Evolutionary conservation across 2,797 vertebrate species (phyloP).

Genomic region (Bovichtus diacanthus): DNA sequence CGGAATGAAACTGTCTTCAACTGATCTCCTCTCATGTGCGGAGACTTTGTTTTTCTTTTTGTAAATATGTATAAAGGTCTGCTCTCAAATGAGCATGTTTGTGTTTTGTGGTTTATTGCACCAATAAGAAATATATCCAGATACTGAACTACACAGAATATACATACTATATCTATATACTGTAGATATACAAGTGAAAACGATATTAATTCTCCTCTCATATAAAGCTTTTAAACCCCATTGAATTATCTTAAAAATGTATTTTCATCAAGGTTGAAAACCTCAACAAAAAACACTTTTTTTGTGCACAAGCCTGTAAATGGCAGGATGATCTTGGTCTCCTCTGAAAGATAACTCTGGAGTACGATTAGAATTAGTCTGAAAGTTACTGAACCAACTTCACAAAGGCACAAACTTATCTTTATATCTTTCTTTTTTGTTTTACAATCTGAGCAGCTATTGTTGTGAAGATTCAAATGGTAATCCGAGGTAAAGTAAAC

Average conservation of each 20-base stretch:
- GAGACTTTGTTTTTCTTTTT: conserved; percentile 47
- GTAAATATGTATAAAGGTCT: conserved; percentile 74
- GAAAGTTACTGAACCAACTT: not conserved
- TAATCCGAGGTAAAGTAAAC: not conserved
- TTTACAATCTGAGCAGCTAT: not conserved
- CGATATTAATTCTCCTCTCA: too few relatives aligned
- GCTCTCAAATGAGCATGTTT: conserved; percentile 48
- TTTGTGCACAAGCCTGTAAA: not conserved
- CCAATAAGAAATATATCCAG: not conserved
- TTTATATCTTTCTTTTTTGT: not conserved
- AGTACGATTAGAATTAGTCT: not conserved
- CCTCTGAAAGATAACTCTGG: not conserved
- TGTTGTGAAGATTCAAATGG: not conserved
- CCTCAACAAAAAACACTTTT: not conserved
- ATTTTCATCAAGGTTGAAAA: not conserved
- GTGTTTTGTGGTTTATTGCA: conserved; percentile 48
- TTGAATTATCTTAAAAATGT: not conserved
- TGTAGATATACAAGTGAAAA: not conserved
- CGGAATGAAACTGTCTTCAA: conserved; percentile 51
- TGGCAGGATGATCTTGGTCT: not conserved
- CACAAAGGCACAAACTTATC: not conserved
- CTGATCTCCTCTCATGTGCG: conserved; percentile 29
- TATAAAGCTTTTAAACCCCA: not conserved
- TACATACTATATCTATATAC: not conserved
- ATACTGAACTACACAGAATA: conserved; percentile 3